Evolutionary conservation across 2,113 vertebrate species (phyloP), one percentile per base, ranked within the genome.

Genomic region (Orientallactaga bullata): DNA sequence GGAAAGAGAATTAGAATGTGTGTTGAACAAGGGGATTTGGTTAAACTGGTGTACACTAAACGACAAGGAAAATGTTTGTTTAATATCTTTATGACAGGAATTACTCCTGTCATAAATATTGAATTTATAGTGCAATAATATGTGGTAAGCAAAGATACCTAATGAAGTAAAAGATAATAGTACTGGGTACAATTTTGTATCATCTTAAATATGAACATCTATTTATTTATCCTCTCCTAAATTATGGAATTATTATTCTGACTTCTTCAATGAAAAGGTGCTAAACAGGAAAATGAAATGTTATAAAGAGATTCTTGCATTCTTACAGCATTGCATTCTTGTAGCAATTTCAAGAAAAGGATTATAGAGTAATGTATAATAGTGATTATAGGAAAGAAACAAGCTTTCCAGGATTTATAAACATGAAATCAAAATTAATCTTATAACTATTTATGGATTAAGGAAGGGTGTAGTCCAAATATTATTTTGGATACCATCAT

Each of bases 161-260:
- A 85, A 24, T 66, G 1, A 39, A 78, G 71, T 90, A 39, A 74
- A 65, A 80, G 7, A 47, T n/a, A 1, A 35, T 39, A 17, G 0
- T 60, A n/a, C 39, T 13, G 6, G 3, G 23, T 65, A 35, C 73
- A 30, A 10, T n/a, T 32, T 73, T 30, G 9, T 21, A 83, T 63
- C 47, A 63, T 16, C 15, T 60, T 92, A 9, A 85, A 55, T 28
- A 9, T 2, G 2, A 69, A 28, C 18, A 26, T 7, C 72, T 15
- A 72, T 16, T 28, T 42, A 74, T 24, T 28, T 42, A 74, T 24
- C 61, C 8, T 4, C 16, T 69, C 28, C 21, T 51, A 15, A 24
- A 47, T 66, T 88, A 85, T 26, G 65, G 82, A 90, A 74, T n/a
- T 58, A 68, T 89, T 78, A 42, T 28, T 72, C 32, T 37, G 77